Evolutionary conservation across 2,888 invertebrate genomes (phyloP).

Genomic region (Leptopterna dolabrata): DNA sequence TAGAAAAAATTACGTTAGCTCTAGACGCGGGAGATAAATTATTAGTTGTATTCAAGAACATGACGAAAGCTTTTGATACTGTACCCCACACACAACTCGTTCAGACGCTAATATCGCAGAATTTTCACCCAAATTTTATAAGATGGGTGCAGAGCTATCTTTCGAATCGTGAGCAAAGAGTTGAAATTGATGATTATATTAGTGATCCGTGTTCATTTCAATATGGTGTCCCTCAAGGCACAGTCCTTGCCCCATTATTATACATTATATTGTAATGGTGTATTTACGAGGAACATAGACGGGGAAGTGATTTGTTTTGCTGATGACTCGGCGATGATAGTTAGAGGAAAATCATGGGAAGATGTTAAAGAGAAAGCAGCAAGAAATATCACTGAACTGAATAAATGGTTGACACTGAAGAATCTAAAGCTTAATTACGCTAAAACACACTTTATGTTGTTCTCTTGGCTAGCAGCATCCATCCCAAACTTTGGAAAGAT

Average conservation of each 20-base stretch:
- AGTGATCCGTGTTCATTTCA: slow-evolving; percentile 45
- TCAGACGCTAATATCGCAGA: background rate
- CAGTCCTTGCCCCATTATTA: slow-evolving; percentile 30
- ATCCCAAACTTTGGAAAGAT: slow-evolving; percentile 14
- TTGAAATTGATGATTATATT: slow-evolving; percentile 12
- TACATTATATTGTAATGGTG: slow-evolving; percentile 43
- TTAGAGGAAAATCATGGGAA: slow-evolving; percentile 34
- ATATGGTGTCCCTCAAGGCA: slow-evolving; percentile 39
- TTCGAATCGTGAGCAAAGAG: slow-evolving; percentile 23
- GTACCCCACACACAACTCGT: slow-evolving; percentile 17
- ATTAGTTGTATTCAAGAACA: slow-evolving; percentile 31
- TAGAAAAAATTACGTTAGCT: slow-evolving; percentile 11
- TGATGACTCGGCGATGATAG: slow-evolving; percentile 27
- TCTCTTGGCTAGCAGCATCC: background rate
- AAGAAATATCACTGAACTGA: slow-evolving; percentile 20
- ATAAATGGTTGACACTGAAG: slow-evolving; percentile 25
- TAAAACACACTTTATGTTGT: slow-evolving; percentile 42
- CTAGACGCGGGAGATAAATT: slow-evolving; percentile 21
- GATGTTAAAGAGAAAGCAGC: slow-evolving; percentile 18
- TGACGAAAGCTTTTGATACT: slow-evolving; percentile 44
- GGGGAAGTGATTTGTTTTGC: slow-evolving; percentile 40
- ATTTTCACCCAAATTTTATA: slow-evolving; percentile 30
- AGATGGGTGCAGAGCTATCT: slow-evolving; percentile 37
- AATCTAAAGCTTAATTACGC: slow-evolving; percentile 33
- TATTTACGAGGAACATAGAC: slow-evolving; percentile 31